Percentiles rank a stretch among this genome's conserved stretches.
Conservation (phyloP, 2,113 vertebrate species). For the Axis porcinus region DNA sequence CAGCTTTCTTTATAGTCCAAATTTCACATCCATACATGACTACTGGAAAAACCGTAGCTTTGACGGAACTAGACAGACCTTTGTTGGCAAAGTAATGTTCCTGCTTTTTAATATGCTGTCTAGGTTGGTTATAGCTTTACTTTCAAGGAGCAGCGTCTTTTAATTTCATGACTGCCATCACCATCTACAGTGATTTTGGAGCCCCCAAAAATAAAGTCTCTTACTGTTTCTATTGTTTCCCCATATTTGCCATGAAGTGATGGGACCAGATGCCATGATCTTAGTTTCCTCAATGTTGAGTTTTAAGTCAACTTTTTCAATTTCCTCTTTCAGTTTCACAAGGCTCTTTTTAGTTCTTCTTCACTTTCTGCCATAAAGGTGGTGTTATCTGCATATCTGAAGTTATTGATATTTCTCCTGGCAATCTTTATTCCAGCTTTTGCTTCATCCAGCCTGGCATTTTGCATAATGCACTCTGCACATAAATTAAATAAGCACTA, state of each 20-base stretch:
- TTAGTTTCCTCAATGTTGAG: background rate
- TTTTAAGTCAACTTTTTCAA: background rate
- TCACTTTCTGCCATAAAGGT: background rate
- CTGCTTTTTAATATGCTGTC: background rate
- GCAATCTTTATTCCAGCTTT: background rate
- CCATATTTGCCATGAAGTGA: background rate
- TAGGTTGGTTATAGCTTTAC: background rate
- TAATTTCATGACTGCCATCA: background rate
- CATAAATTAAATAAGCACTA: background rate
- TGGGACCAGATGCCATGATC: background rate
- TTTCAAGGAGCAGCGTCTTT: background rate
- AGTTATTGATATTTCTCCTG: background rate
- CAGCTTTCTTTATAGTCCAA: background rate
- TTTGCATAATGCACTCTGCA: background rate
- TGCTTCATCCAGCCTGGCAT: background rate
- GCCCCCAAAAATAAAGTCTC: rapidly evolving
- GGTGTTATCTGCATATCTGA: background rate
- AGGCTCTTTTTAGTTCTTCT: background rate
- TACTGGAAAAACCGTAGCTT: background rate
- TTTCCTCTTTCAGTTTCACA: background rate
- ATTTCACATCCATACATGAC: background rate
- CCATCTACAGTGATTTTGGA: background rate
- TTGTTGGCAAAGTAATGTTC: background rate
- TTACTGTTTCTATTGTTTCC: background rate
- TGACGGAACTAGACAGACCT: background rate